Percentiles rank a stretch among this genome's conserved stretches.
Conservation (phyloP, 1,140 invertebrate species). For the Hycleus phaleratus region DNA sequence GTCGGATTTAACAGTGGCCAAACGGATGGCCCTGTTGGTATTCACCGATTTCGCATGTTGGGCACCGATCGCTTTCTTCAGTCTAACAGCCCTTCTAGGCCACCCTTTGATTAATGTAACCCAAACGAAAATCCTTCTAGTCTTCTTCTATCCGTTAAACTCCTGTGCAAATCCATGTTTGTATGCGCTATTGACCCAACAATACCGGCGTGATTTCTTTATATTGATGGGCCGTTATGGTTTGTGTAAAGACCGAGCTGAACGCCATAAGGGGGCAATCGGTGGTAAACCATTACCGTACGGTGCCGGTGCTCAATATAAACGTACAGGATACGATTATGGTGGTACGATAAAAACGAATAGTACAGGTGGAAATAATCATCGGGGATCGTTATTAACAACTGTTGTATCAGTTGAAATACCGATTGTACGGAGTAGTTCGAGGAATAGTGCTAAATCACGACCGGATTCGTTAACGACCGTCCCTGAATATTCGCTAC, state of each 20-base stretch:
- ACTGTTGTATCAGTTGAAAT: constrained; percentile 28
- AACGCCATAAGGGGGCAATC: constrained; percentile 32
- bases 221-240: constrained; percentile 55
- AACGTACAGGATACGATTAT: constrained; percentile 13
- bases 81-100: constrained; percentile 70
- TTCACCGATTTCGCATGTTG: constrained; percentile 83
- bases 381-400: constrained; percentile 25
- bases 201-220: constrained; percentile 73
- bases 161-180: constrained; percentile 87
- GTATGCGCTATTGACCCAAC: constrained; percentile 81
- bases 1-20: constrained; percentile 71
- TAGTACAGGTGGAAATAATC: constrained; percentile 16
- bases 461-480: constrained; percentile 15
- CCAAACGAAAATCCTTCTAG: constrained; percentile 79
- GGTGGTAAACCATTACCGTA: constrained; percentile 36
- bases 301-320: constrained; percentile 18
- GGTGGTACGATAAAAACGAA: constrained; percentile 5
- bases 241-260: constrained; percentile 41
- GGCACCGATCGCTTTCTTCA: constrained; percentile 78
- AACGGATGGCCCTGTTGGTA: constrained; percentile 80
- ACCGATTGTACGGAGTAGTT: constrained; percentile 23
- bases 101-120: constrained; percentile 76
- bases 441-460: constrained; percentile 19
- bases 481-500: constrained; percentile 14
- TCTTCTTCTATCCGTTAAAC: constrained; percentile 90